Conservation (phyloP, 1,140 invertebrate genomes). For the Zaprionus camerounensis region DNA sequence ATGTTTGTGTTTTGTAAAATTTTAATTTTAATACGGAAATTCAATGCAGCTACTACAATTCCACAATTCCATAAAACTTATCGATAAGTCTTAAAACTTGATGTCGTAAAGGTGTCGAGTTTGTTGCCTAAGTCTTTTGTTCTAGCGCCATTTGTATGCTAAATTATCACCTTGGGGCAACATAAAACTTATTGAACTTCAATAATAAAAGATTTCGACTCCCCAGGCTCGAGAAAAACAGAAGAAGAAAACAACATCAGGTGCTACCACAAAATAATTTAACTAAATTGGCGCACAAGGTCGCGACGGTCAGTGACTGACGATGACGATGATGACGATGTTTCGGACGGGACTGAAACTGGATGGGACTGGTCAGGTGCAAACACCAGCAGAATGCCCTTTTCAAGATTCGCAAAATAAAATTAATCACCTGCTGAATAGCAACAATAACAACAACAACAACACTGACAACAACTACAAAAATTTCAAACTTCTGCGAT, state of each 20-base stretch:
- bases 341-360: constrained; percentile 25
- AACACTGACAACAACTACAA: not conserved
- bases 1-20: not conserved
- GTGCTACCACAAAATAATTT: constrained; percentile 60
- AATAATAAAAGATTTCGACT: constrained; percentile 36
- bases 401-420: constrained; percentile 43
- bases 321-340: constrained; percentile 16
- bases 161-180: constrained; percentile 54
- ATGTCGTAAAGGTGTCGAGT: constrained; percentile 43
- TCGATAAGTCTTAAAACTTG: not conserved
- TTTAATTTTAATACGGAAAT: not conserved
- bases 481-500: constrained; percentile 48
- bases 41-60: not conserved
- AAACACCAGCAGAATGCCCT: constrained; percentile 44
- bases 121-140: constrained; percentile 76
- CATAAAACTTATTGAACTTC: constrained; percentile 55
- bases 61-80: not conserved
- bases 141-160: constrained; percentile 59
- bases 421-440: constrained; percentile 52
- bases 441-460: constrained; percentile 17
- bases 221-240: constrained; percentile 19
- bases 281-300: constrained; percentile 64
- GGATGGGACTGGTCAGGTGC: constrained; percentile 24
- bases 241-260: constrained; percentile 1
- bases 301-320: constrained; percentile 65